Evolutionary conservation across 1,140 invertebrate genomes (phyloP), one percentile per base, ranked within the genome.

Genomic region (Caerostris extrusa): DNA sequence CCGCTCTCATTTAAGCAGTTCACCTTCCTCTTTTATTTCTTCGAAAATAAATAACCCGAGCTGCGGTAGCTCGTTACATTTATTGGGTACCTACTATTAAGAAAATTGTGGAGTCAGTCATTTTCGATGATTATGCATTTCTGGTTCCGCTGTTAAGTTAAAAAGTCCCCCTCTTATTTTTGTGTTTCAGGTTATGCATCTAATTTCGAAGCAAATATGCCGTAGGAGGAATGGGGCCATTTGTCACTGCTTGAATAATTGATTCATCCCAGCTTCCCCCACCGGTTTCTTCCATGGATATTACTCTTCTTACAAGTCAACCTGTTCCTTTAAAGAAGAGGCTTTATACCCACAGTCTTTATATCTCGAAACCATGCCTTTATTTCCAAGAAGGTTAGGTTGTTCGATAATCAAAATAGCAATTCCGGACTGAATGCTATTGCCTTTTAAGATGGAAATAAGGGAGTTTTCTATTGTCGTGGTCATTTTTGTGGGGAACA

Each of bases 101-200:
- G 71, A 77, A 77, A 77, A 77, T 77, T 77, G 71, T 77, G 14
- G 34, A 77, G 71, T 77, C 71, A 77, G 71, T 50, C 71, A 34
- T 77, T 50, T 77, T 19, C 71, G 12, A 77, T 50, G 71, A 77
- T 77, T 77, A 77, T 77, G 71, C 61, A 67, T 67, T 67, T 67
- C 61, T 67, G 61, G 61, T 67, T 77, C 19, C 71, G 34, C 71
- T 50, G 71, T 77, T 77, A 77, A 77, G 71, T 77, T 77, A 77
- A 77, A 77, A 77, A 77, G 71, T 77, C 69, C 34, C 34, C 34
- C 34, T 77, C 71, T 77, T 77, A 77, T 34, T 77, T 77, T 77
- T 77, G 71, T 50, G 53, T 77, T 77, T 34, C 50, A 3, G 50
- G 71, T 77, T 77, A 77, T 77, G 71, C 71, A 53, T 77, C 71